Conservation (phyloP, 2,797 vertebrate species). For the Phoebastria nigripes region DNA sequence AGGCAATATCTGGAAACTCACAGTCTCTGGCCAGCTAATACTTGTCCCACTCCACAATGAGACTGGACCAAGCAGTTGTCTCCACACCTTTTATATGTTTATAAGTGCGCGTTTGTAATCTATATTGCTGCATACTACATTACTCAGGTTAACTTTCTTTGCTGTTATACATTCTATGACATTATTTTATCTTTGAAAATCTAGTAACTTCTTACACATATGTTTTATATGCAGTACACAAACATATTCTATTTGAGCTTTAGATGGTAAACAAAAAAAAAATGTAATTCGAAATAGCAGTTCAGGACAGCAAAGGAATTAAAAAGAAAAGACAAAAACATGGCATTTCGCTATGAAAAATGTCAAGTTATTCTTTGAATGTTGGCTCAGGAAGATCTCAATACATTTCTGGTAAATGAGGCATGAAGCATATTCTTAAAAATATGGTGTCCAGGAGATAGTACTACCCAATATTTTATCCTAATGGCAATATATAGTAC, state of each 20-base stretch:
- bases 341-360: not conserved
- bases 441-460: slow-evolving; percentile 12
- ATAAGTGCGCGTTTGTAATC: rapidly evolving
- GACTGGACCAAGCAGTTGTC: not conserved
- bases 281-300: not conserved
- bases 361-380: slow-evolving; percentile 36
- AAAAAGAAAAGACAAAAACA: slow-evolving; percentile 11
- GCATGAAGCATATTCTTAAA: slow-evolving; percentile 38
- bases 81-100: not conserved
- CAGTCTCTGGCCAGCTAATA: not conserved
- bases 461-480: slow-evolving; percentile 37
- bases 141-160: not conserved
- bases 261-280: not conserved
- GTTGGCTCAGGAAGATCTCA: slow-evolving; percentile 46
- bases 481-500: not conserved
- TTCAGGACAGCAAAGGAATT: not conserved
- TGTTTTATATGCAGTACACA: not conserved
- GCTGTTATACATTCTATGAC: not conserved
- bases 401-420: slow-evolving; percentile 58
- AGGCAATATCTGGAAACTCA: not conserved
- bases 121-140: not conserved
- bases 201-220: not conserved
- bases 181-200: not conserved
- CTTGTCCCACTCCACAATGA: not conserved
- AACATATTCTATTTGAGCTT: not conserved